Evolutionary conservation across 2,888 invertebrate genomes (phyloP).

Genomic region (Drosophila subquinaria): DNA sequence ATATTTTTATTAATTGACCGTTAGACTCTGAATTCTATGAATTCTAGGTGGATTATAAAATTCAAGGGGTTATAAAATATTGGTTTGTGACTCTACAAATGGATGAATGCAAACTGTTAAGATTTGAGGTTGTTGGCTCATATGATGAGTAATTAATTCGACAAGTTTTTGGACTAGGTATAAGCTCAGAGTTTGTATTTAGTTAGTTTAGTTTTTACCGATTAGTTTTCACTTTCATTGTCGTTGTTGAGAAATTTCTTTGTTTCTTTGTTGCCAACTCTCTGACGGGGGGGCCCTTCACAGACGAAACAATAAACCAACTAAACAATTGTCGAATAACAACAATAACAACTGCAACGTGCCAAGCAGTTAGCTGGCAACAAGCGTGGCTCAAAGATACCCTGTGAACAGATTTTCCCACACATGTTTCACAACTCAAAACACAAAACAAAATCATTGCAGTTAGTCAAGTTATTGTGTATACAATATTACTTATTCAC

Average conservation of each 20-base stretch:
- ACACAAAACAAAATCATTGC: background rate
- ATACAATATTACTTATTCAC: too few species aligned
- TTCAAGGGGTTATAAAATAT: background rate
- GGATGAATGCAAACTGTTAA: background rate
- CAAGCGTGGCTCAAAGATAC: slow-evolving; percentile 5
- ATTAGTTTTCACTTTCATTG: slow-evolving; percentile 63
- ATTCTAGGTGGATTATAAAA: background rate
- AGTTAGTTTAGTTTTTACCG: slow-evolving; percentile 15
- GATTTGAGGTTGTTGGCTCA: background rate
- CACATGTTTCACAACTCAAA: background rate
- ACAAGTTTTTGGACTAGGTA: background rate
- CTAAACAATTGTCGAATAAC: slow-evolving; percentile 31
- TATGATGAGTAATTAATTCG: background rate
- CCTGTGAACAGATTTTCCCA: background rate
- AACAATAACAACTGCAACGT: slow-evolving; percentile 37
- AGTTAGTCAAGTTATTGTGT: too few species aligned
- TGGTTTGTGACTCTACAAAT: background rate
- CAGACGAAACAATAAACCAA: slow-evolving; percentile 44
- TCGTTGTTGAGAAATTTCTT: slow-evolving; percentile 8
- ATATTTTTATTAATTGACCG: background rate
- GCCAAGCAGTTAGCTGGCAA: slow-evolving; percentile 28
- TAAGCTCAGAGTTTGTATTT: background rate
- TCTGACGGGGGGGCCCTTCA: slow-evolving; percentile 22
- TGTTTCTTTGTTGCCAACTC: slow-evolving; percentile 33
- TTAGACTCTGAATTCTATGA: background rate